Percentiles rank a stretch among this genome's conserved stretches.
phyloP scores from a whole-genome alignment of 1,140 invertebrate species.

The Bathynomus jamesi region DNA sequence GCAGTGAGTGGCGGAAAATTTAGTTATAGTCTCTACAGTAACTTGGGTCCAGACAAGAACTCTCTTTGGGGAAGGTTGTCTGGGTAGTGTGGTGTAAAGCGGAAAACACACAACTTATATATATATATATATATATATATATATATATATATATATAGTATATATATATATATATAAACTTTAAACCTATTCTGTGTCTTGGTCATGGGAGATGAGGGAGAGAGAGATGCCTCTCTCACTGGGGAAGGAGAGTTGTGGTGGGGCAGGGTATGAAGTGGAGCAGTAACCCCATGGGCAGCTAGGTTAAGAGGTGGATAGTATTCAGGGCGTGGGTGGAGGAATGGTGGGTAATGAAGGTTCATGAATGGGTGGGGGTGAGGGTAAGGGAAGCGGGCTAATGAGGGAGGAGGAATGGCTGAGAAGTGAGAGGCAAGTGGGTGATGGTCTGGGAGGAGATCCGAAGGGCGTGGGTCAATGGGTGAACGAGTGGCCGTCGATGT shows the following conservation, averaged over 20 bases:
- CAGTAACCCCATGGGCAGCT: constrained; percentile 17
- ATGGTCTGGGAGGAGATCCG: constrained; percentile 27
- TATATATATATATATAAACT: neutral
- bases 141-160: constrained; percentile 3
- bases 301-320: constrained; percentile 35
- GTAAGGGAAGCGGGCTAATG: constrained; percentile 29
- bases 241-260: constrained; percentile 20
- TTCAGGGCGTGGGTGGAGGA: constrained; percentile 33
- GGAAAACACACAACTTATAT: no score
- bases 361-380: constrained; percentile 32
- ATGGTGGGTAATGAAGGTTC: constrained; percentile 28
- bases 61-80: no score
- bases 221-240: constrained; percentile 23
- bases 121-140: constrained; percentile 3
- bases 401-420: constrained; percentile 20
- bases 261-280: constrained; percentile 7
- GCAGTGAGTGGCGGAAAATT: no score
- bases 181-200: constrained; percentile 16
- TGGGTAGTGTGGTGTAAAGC: no score
- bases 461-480: constrained; percentile 16
- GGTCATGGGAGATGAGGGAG: constrained; percentile 29
- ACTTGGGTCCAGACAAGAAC: no score
- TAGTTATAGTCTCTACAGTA: no score
- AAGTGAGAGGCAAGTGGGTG: constrained; percentile 25
- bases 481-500: constrained; percentile 4